These are phyloP conservation scores for Passer domesticus DNA, from an alignment of 2,113 vertebrate species.

Conservation along the genomic window DNA sequence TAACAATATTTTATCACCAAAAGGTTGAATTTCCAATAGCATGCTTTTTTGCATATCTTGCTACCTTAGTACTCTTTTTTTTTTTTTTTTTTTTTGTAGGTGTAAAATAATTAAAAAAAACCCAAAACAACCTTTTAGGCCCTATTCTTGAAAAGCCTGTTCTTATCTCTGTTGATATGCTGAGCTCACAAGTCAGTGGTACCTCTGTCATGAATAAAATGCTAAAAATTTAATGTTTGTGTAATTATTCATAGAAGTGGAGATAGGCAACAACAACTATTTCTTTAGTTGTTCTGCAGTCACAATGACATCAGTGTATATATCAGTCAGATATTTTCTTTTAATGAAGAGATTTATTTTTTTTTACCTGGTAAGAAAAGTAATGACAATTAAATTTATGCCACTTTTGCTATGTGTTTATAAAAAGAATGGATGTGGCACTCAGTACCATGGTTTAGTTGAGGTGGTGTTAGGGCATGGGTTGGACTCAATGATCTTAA, in stretches of 20 bases:
- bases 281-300: not conserved
- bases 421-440: not conserved
- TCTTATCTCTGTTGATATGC: not conserved
- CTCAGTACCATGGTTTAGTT: not conserved
- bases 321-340: not conserved
- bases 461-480: not conserved
- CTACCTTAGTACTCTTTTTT: not conserved
- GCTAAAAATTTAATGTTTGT: not conserved
- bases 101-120: not conserved
- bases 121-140: not conserved
- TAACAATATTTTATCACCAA: not conserved
- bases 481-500: not conserved
- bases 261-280: not conserved
- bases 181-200: not conserved
- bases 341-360: not conserved
- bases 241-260: not conserved
- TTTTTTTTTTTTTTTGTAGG: not conserved
- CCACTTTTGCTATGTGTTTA: not conserved
- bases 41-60: not conserved
- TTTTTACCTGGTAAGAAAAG: not conserved
- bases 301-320: not conserved
- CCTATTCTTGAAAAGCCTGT: not conserved
- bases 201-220: not conserved
- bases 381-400: not conserved
- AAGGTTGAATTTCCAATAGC: not conserved